phyloP scores from a whole-genome alignment of 2,797 vertebrate species.

The Spea hammondii region DNA sequence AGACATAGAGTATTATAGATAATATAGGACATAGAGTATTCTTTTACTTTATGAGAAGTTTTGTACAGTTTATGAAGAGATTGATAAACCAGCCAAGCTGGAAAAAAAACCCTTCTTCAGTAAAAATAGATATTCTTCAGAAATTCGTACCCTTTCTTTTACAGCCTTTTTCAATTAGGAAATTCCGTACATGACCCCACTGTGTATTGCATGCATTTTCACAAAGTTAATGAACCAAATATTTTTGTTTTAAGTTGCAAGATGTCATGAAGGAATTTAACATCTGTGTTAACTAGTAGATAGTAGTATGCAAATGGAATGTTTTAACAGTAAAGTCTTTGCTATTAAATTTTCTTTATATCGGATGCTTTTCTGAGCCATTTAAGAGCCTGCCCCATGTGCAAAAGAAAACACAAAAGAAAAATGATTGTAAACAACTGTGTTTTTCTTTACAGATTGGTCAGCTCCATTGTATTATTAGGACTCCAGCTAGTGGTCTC shows the following conservation, averaged over 20 bases:
- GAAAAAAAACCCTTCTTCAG: not conserved
- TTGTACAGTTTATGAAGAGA: too few species aligned
- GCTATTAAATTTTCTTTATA: conserved; percentile 48
- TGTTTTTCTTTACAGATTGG: conserved; percentile 70
- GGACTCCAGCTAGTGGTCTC: conserved; percentile 73
- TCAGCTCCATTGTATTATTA: conserved; percentile 74
- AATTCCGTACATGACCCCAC: conserved; percentile 3
- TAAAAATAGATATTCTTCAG: not conserved
- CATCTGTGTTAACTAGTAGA: conserved; percentile 44
- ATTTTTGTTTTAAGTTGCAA: not conserved
- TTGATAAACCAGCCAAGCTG: too few species aligned
- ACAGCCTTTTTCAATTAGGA: conserved; percentile 2
- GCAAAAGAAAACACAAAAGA: conserved; percentile 32
- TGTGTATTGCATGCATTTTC: conserved; percentile 4
- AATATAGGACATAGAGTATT: too few species aligned
- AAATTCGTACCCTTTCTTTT: not conserved
- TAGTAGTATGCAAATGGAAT: conserved; percentile 41
- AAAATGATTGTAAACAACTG: conserved; percentile 1
- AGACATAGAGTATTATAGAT: too few species aligned
- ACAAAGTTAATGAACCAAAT: conserved; percentile 12
- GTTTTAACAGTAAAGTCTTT: conserved; percentile 37
- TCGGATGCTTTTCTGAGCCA: conserved; percentile 50
- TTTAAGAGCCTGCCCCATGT: conserved; percentile 34
- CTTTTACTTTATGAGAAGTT: too few species aligned
- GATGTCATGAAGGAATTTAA: conserved; percentile 31